phyloP scores from a whole-genome alignment of 2,888 invertebrate genomes.

The Dryococelus australis region DNA sequence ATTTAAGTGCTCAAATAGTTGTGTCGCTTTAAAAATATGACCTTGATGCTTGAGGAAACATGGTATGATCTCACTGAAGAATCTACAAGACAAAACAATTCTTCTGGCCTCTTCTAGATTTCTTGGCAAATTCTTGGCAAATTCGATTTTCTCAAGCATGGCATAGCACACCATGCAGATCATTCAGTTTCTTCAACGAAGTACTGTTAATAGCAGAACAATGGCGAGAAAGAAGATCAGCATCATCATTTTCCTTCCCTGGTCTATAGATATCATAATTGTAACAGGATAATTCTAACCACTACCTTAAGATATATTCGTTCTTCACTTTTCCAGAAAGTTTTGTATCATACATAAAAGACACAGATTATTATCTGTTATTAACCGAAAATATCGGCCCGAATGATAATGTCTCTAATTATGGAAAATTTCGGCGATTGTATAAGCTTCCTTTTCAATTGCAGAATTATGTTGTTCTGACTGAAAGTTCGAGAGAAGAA shows the following conservation, averaged over 20 bases:
- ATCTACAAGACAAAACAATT: background rate
- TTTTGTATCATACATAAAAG: background rate
- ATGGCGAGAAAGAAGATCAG: background rate
- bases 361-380: background rate
- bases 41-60: too few species aligned
- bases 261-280: background rate
- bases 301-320: background rate
- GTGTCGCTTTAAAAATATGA: too few species aligned
- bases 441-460: constrained; percentile 25
- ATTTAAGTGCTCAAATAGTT: too few species aligned
- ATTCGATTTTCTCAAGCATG: background rate
- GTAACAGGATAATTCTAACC: background rate
- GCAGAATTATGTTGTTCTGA: constrained; percentile 19
- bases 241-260: background rate
- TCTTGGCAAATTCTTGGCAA: background rate
- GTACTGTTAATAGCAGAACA: background rate
- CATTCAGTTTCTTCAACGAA: background rate
- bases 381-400: constrained; percentile 18
- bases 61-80: background rate
- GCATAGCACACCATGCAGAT: background rate
- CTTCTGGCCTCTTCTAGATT: background rate
- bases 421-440: background rate
- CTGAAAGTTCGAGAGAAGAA: background rate
- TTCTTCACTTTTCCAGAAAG: constrained; percentile 25
- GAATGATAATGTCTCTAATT: background rate